Base-by-base conservation (phyloP, 1,140 invertebrate genomes). In the Liolophura sinensis region DNA sequence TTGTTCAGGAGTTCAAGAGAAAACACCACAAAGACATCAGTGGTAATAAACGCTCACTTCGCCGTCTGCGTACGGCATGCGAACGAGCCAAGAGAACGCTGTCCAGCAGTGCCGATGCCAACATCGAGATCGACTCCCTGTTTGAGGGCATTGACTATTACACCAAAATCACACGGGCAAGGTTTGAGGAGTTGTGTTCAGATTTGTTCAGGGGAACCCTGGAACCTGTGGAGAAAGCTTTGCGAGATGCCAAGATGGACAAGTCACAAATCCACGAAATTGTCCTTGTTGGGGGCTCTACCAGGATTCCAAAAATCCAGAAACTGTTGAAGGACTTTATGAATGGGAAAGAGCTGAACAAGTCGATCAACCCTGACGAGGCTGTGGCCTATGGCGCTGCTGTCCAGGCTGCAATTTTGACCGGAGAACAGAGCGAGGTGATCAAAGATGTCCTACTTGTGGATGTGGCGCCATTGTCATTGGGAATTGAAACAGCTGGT, bases 221-320 rank as follows among this genome's bases (percentile, higher is more conserved):
- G 84, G 93, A 97, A 73, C 96, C 96, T 0, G 95, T 98, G 0
- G 95, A 98, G 82, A 96, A 96, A 83, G 92, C 95, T 9, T 83
- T 98, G 18, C 88, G 92, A 57, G 96, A 97, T 81, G 94, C 96
- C 55, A 96, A 97, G 81, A 90, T 97, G 89, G 94, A 96, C 86
- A 97, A 97, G 83, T 86, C 90, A 12, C 88, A 90, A 68, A 94
- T 99, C 71, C 90, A 98, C 76, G 97, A 99, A 75, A 95, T 99
- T 73, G 96, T 99, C 48, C 86, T 99, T 22, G 96, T 99, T 54
- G 96, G 96, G 72, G 97, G 96, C 51, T 98, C 96, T 18, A 98
- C 96, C 27, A 91, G 96, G 86, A 98, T 99, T 73, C 96, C 96
- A 40, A 98, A 98, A 84, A 93, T 98, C 60, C 96, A 98, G 86